A percentile compares a stretch with the other conserved stretches of the same genome.
These are phyloP conservation scores for Hydra vulgaris DNA, from an alignment of 30 jellyfish, hydroid and myxozoan genomes.

Conservation along the genomic window DNA sequence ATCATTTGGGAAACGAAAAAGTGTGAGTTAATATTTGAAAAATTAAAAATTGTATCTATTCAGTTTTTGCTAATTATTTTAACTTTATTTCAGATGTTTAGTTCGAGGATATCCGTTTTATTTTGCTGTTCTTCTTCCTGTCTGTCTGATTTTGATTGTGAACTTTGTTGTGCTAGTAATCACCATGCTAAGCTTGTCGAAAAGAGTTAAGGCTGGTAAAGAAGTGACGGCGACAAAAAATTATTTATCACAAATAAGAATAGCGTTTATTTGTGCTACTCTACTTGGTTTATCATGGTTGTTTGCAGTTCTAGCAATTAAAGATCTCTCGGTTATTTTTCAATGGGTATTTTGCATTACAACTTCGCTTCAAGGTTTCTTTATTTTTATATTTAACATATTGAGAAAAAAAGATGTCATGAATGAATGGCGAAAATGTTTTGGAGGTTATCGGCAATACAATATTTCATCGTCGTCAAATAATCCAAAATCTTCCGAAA, in stretches of 20 bases:
- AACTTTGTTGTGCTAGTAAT: slow-evolving; percentile 18
- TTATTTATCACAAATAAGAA: neutral
- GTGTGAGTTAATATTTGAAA: slow-evolving; percentile 8
- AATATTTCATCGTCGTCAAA: neutral
- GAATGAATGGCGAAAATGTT: slow-evolving; percentile 13
- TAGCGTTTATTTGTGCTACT: slow-evolving; percentile 24
- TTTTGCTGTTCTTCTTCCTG: slow-evolving; percentile 27
- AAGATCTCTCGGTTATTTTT: slow-evolving; percentile 8
- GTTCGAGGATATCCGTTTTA: slow-evolving; percentile 25
- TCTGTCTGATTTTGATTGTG: slow-evolving; percentile 1
- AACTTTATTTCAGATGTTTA: slow-evolving; percentile 10
- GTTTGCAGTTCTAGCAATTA: slow-evolving; percentile 25
- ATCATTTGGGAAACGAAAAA: slow-evolving; percentile 23
- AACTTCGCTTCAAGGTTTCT: slow-evolving; percentile 33
- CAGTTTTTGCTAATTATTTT: neutral
- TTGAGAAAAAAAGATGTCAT: slow-evolving; percentile 16
- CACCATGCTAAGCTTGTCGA: neutral
- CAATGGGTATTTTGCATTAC: slow-evolving; percentile 22
- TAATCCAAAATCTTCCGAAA: neutral
- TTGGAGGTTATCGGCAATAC: neutral
- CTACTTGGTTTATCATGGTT: slow-evolving; percentile 25
- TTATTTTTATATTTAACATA: slow-evolving; percentile 16
- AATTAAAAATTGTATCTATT: neutral
- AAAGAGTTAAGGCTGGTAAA: neutral
- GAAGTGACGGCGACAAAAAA: neutral